Base-by-base conservation (phyloP, 2,888 invertebrate species). In the Lasioglossum marginatum region DNA sequence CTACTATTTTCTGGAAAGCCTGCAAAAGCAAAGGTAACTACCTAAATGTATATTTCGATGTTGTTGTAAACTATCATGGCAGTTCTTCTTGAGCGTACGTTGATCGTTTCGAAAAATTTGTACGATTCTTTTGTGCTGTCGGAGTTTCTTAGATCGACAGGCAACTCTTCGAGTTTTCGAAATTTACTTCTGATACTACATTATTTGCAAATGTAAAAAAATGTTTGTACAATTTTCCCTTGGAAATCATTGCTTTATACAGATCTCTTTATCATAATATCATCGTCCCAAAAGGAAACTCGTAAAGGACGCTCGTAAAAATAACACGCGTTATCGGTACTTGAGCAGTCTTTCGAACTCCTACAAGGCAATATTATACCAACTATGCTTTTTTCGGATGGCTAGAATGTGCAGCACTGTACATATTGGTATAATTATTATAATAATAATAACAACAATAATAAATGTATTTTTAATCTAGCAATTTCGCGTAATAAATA, bases 311-410 rank as follows among this genome's bases (percentile, higher is more conserved):
- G 27, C 34, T 48, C 57, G 31, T 57, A 43, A 78, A 72, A 37
- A 52, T 72, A 31, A 63, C n/a, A 40, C 27, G 57, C 31, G 31
- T 45, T 76, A 34, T 70, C 70, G 76, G 77, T 52, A 83, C 76
- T 79, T 68, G 48, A 57, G 48, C 79, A 85, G 79, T 83, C 83
- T 85, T 83, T 70, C 57, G 60, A 52, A n/a, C n/a, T 63, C 6
- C 3, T 31, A 73, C 34, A 10, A 57, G 27, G 10, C 27, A 23
- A 81, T 40, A 31, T 71, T 4, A 8, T 71, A 60, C 8, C 2
- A 70, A 70, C 37, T 74, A 57, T 48, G n/a, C 37, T 23, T 52
- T 66, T 16, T 43, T 63, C 23, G 60, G 27, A 5, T 60, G 60
- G 60, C n/a, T 60, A 27, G 27, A 31, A 31, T 60, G 14, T 16